Base-by-base conservation (phyloP, 2,797 vertebrate genomes). In the Enteromius argenteus region DNA sequence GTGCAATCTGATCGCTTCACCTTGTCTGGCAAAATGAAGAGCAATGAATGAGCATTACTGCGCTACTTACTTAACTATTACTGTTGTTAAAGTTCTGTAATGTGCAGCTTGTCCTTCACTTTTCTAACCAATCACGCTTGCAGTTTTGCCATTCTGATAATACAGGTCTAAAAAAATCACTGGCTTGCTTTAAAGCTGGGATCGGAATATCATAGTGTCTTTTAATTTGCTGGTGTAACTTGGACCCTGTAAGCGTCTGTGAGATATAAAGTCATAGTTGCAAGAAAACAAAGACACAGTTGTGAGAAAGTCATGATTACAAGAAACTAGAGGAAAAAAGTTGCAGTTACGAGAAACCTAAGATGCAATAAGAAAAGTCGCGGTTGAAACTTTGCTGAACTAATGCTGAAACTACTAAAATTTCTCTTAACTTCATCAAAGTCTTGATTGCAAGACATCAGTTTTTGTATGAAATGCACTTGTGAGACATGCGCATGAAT, bases 1-100 rank as follows among this genome's bases (percentile, higher is more conserved):
- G 80, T 81, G 69, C 83, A 71, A 37, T 83, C 80, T 77, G 84
- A 80, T 83, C 53, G 11, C 62, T 77, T 83, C 49, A 67, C 32
- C 79, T 71, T 35, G 80, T 56, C 49, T 79, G 15, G 44, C 19
- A 67, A 81, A 83, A 44, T 23, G 51, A 69, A 71, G 27, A 30
- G 15, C 58, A n/a, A 53, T 80, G 60, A 21, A n/a, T 75, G 35
- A 32, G 51, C 73, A 75, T 56, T 56, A 58, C 13, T 58, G 4
- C 1, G 3, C 32, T 75, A 5, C 30, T 39, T 56, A 53, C 17
- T 74, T 6, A 5, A 14, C 17, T 51, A 53, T 74, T 74, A 35
- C 0, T 5, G 71, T 27, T 44, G 39, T 77, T 60, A 27, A 60
- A 42, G 35, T 27, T 62, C 23, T 39, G 37, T 39, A 27, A 7